These are phyloP conservation scores for Nasua narica DNA, from an alignment of 2,797 vertebrate species.

Conservation along the genomic window DNA sequence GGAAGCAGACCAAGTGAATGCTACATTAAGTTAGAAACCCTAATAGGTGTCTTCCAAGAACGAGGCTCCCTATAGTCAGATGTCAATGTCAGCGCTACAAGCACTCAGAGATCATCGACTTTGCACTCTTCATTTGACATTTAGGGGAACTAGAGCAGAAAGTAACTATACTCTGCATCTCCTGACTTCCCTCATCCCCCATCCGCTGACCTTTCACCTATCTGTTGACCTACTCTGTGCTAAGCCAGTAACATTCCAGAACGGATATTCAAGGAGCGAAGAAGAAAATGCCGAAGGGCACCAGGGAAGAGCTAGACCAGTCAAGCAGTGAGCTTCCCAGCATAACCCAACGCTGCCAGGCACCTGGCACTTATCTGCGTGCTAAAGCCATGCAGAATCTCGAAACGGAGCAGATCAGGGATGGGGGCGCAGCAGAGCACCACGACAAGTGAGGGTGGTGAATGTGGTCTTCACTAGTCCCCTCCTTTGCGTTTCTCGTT, in stretches of 20 bases:
- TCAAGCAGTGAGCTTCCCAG: neutral
- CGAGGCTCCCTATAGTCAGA: neutral
- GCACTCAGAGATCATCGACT: neutral
- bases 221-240: neutral
- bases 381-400: neutral
- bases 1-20: slow-evolving; percentile 26
- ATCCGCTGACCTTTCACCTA: neutral
- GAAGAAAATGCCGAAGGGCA: slow-evolving; percentile 5
- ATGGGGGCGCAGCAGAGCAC: neutral
- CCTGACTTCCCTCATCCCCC: neutral
- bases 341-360: slow-evolving; percentile 12
- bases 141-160: neutral
- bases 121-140: neutral
- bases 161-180: neutral
- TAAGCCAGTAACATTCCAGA: slow-evolving; percentile 31
- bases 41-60: slow-evolving; percentile 18
- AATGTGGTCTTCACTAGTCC: neutral
- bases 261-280: neutral
- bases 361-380: neutral
- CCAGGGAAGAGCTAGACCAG: neutral
- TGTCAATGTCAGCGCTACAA: neutral
- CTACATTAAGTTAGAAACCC: slow-evolving; percentile 14
- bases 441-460: rapidly evolving
- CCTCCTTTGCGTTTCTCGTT: neutral
- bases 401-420: neutral